These are phyloP conservation scores for Festucalex cinctus DNA, from an alignment of 2,113 vertebrate genomes.

Conservation along the genomic window DNA sequence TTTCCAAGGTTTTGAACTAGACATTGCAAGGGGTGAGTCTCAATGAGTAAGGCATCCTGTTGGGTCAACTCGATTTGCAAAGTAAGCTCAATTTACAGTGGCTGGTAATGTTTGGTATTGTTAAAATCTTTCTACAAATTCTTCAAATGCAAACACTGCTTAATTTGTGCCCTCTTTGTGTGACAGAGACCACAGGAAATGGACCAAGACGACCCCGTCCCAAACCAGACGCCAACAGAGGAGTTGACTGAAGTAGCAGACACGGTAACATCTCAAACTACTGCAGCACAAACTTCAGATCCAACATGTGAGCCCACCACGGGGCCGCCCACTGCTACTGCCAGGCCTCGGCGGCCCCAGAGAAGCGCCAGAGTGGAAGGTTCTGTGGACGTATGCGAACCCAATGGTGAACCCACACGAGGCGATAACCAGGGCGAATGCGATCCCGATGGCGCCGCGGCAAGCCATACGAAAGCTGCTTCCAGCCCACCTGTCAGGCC, in stretches of 20 bases:
- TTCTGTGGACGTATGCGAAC: conserved; percentile 60
- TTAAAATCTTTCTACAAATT: not conserved
- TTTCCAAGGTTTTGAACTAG: conserved; percentile 23
- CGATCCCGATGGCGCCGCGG: conserved; percentile 38
- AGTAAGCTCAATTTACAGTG: conserved; percentile 25
- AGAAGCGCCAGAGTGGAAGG: conserved; percentile 60
- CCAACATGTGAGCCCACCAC: conserved; percentile 8
- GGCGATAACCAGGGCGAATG: conserved; percentile 24
- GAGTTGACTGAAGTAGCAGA: conserved; percentile 24
- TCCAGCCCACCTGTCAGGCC: conserved; percentile 21
- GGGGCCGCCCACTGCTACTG: conserved; percentile 14
- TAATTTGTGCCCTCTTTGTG: not conserved
- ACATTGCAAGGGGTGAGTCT: conserved; percentile 16
- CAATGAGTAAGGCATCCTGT: conserved; percentile 23
- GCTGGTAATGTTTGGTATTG: too few relatives aligned
- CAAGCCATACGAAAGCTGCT: conserved; percentile 38
- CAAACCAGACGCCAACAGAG: conserved; percentile 31
- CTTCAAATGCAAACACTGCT: not conserved
- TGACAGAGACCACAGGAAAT: conserved; percentile 47
- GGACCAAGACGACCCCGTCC: conserved; percentile 55
- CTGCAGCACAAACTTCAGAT: conserved; percentile 11
- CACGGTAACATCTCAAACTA: conserved; percentile 14
- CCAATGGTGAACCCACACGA: conserved; percentile 38
- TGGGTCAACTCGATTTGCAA: conserved; percentile 35
- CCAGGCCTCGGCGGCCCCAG: conserved; percentile 62